phyloP scores from a whole-genome alignment of 2,797 vertebrate genomes.

The Neomorphus geoffroyi region DNA sequence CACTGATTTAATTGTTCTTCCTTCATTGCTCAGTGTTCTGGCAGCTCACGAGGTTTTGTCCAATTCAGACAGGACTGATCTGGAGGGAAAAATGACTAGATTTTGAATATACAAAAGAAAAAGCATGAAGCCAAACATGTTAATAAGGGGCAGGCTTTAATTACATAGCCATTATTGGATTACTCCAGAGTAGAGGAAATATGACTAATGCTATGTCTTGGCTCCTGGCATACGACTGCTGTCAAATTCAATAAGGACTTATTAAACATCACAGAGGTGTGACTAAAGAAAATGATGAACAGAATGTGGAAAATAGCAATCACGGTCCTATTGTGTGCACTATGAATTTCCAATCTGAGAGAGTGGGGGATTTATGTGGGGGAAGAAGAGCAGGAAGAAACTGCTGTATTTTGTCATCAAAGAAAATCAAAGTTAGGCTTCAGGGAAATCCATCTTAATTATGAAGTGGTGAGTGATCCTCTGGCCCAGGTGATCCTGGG shows the following conservation, averaged over 20 bases:
- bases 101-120: neutral
- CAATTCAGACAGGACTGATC: neutral
- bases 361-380: neutral
- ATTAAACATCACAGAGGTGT: constrained; percentile 17
- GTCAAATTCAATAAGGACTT: constrained; percentile 21
- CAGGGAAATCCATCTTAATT: neutral
- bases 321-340: neutral
- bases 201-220: constrained; percentile 26
- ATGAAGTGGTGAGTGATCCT: neutral
- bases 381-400: neutral
- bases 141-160: constrained; percentile 5
- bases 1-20: neutral
- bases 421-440: neutral
- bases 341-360: neutral
- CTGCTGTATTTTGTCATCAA: neutral
- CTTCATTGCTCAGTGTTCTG: neutral
- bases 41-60: neutral
- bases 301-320: constrained; percentile 9
- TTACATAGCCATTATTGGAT: constrained; percentile 21
- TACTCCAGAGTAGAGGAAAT: constrained; percentile 26
- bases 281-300: constrained; percentile 11
- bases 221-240: constrained; percentile 7
- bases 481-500: neutral
- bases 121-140: neutral
- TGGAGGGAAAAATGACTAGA: neutral